Evolutionary conservation across 2,888 invertebrate species (phyloP).

Genomic region (Gnatocerus cornutus): DNA sequence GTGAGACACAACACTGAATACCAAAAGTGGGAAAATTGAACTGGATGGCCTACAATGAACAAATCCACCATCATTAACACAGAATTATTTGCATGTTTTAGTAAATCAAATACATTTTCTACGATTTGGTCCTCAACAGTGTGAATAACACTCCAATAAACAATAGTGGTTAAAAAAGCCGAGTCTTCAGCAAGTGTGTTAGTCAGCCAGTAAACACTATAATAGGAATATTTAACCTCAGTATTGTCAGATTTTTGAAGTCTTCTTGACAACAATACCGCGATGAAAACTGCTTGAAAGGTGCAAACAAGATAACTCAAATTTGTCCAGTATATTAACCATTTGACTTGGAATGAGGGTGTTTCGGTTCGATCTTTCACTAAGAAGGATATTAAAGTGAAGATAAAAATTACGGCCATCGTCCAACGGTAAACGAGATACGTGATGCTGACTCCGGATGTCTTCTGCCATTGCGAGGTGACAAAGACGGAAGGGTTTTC

Average conservation of each 20-base stretch:
- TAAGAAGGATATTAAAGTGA: not conserved
- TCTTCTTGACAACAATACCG: not conserved
- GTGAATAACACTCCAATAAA: not conserved
- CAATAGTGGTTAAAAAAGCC: not conserved
- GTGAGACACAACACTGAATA: not conserved
- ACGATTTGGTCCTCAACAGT: not conserved
- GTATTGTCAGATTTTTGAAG: not conserved
- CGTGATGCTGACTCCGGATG: not conserved
- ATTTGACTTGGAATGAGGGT: not conserved
- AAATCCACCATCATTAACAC: conserved; percentile 4
- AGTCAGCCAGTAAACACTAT: not conserved
- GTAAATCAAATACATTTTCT: not conserved
- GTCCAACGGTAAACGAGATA: conserved; percentile 10
- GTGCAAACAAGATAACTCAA: not conserved
- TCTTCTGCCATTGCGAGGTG: conserved; percentile 5
- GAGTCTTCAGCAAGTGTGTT: not conserved
- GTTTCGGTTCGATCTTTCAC: not conserved
- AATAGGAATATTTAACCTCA: not conserved
- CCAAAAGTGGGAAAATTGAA: not conserved
- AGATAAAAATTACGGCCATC: not conserved
- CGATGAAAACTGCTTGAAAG: conserved; percentile 2
- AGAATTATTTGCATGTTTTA: conserved; percentile 8
- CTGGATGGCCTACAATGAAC: conserved; percentile 1
- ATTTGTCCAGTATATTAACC: conserved; percentile 1
- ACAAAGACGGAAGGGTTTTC: not conserved